Base-by-base conservation (phyloP, 2,797 vertebrate genomes). In the Pipistrellus kuhlii region DNA sequence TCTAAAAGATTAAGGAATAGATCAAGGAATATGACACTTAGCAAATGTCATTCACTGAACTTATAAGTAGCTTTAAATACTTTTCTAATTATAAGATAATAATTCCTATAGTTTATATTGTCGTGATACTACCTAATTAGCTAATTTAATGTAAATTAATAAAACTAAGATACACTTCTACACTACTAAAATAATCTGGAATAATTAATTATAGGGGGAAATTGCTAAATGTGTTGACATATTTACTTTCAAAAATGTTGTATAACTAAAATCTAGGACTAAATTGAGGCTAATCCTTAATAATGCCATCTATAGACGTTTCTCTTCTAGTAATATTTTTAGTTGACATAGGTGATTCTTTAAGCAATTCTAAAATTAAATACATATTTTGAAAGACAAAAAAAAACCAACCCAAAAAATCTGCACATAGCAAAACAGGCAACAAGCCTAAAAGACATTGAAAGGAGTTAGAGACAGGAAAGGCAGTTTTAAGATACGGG, bases 341-440 rank as follows among this genome's bases (percentile, higher is more conserved):
- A 77, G 8, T 32, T 73, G 20, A 53, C 59, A 85, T 44, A 62
- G 41, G 20, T 64, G 3, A 90, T 83, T 81, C 27, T 85, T 75
- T 57, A 85, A 80, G n/a, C 0, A 62, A 2, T 44, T 89, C 44
- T 94, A 68, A 93, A 90, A 94, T 71, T 85, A 94, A 77, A 85
- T 30, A 59, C 23, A 64, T 81, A 44, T 23, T 41, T 27, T 48
- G 21, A 93, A 64, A 41, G n/a, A 80, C 38, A 90, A 86, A 48
- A 72, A 85, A 38, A 53, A 15, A 51, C n/a, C n/a, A n/a, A n/a
- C 15, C 20, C 32, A 91, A 95, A 93, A 96, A 41, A 62, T 73
- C 20, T 68, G 18, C 14, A 66, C 1, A 71, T 53, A 75, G 44
- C 62, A 78, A 93, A 89, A 81, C 59, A 95, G 81, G 72, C 48